phyloP scores from a whole-genome alignment of 2,797 vertebrate genomes.

The Fundulus diaphanus region DNA sequence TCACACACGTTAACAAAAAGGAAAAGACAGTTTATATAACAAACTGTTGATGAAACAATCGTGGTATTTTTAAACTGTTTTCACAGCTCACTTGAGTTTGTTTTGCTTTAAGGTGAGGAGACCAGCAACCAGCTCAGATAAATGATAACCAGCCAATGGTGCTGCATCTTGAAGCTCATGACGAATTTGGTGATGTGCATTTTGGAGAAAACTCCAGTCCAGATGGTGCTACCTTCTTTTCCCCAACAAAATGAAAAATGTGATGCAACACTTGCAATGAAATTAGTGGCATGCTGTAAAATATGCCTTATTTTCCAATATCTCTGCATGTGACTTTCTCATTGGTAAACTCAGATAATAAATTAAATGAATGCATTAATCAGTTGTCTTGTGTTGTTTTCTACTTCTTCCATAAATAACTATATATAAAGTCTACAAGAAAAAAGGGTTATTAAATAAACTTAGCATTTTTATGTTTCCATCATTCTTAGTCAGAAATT shows the following conservation, averaged over 20 bases:
- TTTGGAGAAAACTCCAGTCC: background rate
- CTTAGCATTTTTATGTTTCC: background rate
- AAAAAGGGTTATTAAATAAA: no score
- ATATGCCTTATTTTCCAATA: background rate
- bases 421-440: background rate
- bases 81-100: slow-evolving; percentile 4
- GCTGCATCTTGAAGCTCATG: slow-evolving; percentile 7
- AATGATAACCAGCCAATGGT: slow-evolving; percentile 11
- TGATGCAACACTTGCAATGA: background rate
- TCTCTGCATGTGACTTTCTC: slow-evolving; percentile 5
- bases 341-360: slow-evolving; percentile 29
- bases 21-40: slow-evolving; percentile 1
- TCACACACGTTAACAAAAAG: background rate
- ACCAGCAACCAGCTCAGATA: background rate
- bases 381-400: slow-evolving; percentile 4
- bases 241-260: background rate
- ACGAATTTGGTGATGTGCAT: slow-evolving; percentile 4
- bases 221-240: slow-evolving; percentile 10
- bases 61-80: background rate
- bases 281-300: slow-evolving; percentile 23
- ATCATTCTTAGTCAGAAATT: background rate
- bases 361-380: slow-evolving; percentile 9
- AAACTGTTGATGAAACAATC: background rate
- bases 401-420: background rate
- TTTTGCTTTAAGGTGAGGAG: slow-evolving; percentile 30